A percentile compares a stretch with the other conserved stretches of the same genome.
phyloP scores from a whole-genome alignment of 2,888 invertebrate genomes.

The Tridacna crocea region DNA sequence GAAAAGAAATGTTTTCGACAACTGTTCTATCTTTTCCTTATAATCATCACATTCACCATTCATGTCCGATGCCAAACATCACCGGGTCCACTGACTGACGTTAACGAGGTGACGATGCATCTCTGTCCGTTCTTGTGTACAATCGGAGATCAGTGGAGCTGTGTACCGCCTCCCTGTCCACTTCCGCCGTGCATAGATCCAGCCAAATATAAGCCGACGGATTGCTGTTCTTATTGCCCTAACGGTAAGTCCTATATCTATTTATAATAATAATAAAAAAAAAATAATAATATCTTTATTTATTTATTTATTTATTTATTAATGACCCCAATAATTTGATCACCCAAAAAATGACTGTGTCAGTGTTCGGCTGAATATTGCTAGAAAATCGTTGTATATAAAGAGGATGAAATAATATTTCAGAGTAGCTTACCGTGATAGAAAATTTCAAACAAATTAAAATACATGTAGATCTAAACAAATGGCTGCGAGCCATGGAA shows the following conservation, averaged over 20 bases:
- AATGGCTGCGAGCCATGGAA: too few species aligned
- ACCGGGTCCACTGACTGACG: background rate
- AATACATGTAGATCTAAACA: too few species aligned
- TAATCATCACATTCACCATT: background rate
- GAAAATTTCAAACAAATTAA: too few species aligned
- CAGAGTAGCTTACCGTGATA: too few species aligned
- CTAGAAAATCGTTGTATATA: too few species aligned
- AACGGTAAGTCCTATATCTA: slow-evolving; percentile 27
- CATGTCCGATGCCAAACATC: background rate
- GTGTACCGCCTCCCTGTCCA: slow-evolving; percentile 43
- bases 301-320: too few species aligned
- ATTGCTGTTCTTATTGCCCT: slow-evolving; percentile 45
- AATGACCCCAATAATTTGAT: too few species aligned
- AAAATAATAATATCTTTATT: too few species aligned
- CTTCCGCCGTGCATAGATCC: slow-evolving; percentile 41
- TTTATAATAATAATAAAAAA: background rate
- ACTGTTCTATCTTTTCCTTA: background rate
- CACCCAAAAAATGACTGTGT: too few species aligned
- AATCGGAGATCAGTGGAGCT: slow-evolving; percentile 29
- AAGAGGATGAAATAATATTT: too few species aligned
- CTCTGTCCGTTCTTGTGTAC: slow-evolving; percentile 43
- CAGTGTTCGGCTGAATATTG: too few species aligned
- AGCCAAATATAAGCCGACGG: slow-evolving; percentile 21
- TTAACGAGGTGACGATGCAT: slow-evolving; percentile 29
- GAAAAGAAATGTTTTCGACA: background rate